Evolutionary conservation across 2,113 vertebrate genomes (phyloP).

Genomic region (Thymallus thymallus): DNA sequence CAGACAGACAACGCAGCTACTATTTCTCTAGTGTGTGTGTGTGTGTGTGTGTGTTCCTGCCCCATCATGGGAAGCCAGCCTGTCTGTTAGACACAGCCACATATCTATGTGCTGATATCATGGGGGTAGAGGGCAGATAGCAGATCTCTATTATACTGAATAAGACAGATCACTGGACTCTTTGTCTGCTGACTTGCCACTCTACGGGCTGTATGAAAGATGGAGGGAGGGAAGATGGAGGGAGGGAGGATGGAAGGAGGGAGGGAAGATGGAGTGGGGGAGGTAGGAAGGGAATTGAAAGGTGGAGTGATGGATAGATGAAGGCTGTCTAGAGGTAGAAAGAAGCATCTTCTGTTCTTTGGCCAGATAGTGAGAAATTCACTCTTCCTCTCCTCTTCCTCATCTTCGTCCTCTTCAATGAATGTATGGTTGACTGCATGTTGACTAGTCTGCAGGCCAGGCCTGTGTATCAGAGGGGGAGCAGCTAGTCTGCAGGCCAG

Average conservation of each 20-base stretch:
- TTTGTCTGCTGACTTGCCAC: slow-evolving; percentile 65
- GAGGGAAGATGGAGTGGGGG: background rate
- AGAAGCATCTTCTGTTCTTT: too few species aligned
- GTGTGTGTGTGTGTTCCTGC: background rate
- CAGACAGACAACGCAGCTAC: too few species aligned
- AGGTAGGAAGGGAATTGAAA: background rate
- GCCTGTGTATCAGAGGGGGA: too few species aligned
- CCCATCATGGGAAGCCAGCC: background rate
- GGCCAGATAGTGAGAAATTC: too few species aligned
- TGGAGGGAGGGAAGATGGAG: too few species aligned
- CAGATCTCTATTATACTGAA: slow-evolving; percentile 51
- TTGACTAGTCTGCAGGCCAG: too few species aligned
- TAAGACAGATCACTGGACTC: slow-evolving; percentile 47
- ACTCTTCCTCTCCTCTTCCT: too few species aligned
- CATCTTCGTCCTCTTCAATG: too few species aligned
- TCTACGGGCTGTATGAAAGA: slow-evolving; percentile 51
- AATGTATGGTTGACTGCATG: too few species aligned
- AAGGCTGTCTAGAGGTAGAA: too few species aligned
- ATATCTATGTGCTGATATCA: slow-evolving; percentile 69
- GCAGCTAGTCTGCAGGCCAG: too few species aligned
- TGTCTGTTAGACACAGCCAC: slow-evolving; percentile 38
- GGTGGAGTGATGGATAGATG: background rate
- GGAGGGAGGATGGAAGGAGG: background rate
- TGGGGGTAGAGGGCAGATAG: slow-evolving; percentile 56
- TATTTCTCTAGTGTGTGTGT: too few species aligned